A percentile compares a stretch with the other conserved stretches of the same genome.
Evolutionary conservation across 2,113 vertebrate genomes (phyloP).

Genomic region (Chaenogobius annularis): DNA sequence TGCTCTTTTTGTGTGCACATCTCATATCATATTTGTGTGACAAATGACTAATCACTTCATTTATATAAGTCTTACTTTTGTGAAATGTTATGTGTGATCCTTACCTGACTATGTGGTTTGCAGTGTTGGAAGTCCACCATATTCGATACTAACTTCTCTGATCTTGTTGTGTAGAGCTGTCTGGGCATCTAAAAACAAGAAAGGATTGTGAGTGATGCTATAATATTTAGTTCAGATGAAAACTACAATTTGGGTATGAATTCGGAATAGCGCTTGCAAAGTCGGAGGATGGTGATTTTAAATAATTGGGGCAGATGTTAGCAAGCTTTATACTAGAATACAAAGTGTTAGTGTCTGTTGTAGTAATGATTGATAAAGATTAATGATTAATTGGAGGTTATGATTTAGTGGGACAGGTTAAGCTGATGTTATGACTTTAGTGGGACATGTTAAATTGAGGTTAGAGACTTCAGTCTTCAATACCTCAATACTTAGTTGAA

Average conservation of each 20-base stretch:
- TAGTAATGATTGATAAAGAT: neutral
- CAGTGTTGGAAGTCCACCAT: constrained; percentile 73
- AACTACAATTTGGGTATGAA: neutral
- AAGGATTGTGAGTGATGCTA: constrained; percentile 1
- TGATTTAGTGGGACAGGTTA: too few species aligned
- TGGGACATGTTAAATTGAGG: neutral
- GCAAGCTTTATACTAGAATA: neutral
- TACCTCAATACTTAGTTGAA: constrained; percentile 77
- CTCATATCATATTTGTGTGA: neutral
- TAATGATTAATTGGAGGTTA: neutral
- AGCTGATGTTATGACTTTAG: neutral
- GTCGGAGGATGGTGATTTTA: neutral
- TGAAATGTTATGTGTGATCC: constrained; percentile 10
- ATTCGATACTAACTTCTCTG: constrained; percentile 76
- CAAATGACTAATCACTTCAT: neutral
- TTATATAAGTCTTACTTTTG: neutral
- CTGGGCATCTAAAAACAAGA: constrained; percentile 78
- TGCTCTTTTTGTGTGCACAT: neutral
- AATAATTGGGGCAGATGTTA: neutral
- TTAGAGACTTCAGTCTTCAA: constrained; percentile 51
- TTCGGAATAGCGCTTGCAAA: neutral
- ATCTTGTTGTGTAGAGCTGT: constrained; percentile 79
- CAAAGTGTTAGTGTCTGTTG: neutral
- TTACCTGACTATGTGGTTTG: constrained; percentile 75
- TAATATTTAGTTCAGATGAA: neutral